These are phyloP conservation scores for Halcyon badia DNA, from an alignment of 2,797 vertebrate species.

Conservation along the genomic window DNA sequence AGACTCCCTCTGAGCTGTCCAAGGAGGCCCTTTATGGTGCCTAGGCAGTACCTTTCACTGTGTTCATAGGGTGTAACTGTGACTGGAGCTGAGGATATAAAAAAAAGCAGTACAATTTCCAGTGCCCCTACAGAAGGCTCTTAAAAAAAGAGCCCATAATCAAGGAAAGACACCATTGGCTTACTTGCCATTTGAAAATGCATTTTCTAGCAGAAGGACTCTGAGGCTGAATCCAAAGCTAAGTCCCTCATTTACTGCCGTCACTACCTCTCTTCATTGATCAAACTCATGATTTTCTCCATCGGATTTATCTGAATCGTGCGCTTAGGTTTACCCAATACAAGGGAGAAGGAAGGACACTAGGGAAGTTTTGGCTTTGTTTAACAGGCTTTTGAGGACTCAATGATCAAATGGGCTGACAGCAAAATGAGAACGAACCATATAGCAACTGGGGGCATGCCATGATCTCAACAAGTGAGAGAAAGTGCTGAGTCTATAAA, in stretches of 20 bases:
- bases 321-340: background rate
- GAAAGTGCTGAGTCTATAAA: background rate
- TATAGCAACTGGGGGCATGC: rapidly evolving
- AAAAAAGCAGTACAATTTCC: background rate
- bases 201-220: background rate
- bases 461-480: background rate
- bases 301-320: background rate
- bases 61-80: background rate
- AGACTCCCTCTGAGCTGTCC: background rate
- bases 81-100: background rate
- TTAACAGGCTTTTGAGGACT: background rate
- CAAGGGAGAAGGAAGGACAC: background rate
- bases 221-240: background rate
- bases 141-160: background rate
- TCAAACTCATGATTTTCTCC: background rate
- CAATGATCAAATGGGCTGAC: background rate
- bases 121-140: background rate
- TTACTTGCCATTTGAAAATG: background rate
- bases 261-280: background rate
- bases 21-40: background rate
- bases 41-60: background rate
- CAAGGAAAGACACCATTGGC: background rate
- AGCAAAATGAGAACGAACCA: background rate
- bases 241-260: background rate
- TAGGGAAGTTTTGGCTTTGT: background rate